Evolutionary conservation across 2,797 vertebrate species (phyloP), one percentile per base, ranked within the genome.

Genomic region (Gambusia yucatana): DNA sequence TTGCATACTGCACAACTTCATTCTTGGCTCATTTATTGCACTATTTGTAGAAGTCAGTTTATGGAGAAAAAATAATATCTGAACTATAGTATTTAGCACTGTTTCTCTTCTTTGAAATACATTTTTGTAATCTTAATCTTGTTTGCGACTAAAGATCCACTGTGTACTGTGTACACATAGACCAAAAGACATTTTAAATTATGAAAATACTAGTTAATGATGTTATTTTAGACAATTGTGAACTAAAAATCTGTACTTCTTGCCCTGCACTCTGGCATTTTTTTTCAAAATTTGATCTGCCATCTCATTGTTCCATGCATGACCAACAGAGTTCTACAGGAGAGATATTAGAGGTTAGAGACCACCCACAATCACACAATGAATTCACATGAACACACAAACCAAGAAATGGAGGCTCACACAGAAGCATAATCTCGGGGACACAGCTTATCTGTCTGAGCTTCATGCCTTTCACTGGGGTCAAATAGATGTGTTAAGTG

Each of bases 391-490:
- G 36, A 63, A 73, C 78, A 71, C 44, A 55, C 75, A 73, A 83
- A 77, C 61, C 43, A 50, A 76, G 52, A 50, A 72, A 70, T 46
- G 52, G 72, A 63, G 41, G 48, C 43, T 77, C 79, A 78, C 76
- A 72, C 74, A 77, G 36, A 85, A 75, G 76, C 44, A 3, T 48
- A 48, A 73, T 75, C 78, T 88, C 79, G 82, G 69, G 81, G 87
- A 82, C 75, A 65, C 65, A 74, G 79, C 84, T 80, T 85, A 86
- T 87, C 82, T 73, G 79, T 85, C 84, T 85, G 85, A 82, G 77
- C 82, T 72, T 44, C 71, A 82, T 86, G 84, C 71, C 90, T 89
- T 92, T 92, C 77, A 41, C 73, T 81, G 85, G 88, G 67, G 87
- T 90, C 84, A 89, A 81, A 87, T 46, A 77, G 84, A 91, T 82